A percentile compares a stretch with the other conserved stretches of the same genome.
These are phyloP conservation scores for Campopleginae sp. DNA, from an alignment of 2,888 invertebrate species.

Conservation along the genomic window DNA sequence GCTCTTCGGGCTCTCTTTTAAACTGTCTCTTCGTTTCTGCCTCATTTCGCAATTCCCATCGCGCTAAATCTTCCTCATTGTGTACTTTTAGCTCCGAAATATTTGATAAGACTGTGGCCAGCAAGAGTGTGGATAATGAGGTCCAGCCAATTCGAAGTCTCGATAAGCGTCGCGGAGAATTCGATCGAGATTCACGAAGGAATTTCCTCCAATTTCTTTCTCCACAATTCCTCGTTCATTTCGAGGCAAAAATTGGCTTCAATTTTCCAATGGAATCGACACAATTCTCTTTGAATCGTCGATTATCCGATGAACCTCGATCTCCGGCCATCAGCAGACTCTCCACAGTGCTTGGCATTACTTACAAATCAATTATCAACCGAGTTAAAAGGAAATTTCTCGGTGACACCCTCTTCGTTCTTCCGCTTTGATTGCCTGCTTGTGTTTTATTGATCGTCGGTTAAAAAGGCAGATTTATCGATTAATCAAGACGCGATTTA, in stretches of 20 bases:
- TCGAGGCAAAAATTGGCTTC: neutral
- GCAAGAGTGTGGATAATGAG: conserved; percentile 41
- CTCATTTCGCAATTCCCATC: neutral
- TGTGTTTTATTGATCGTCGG: conserved; percentile 5
- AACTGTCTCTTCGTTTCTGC: neutral
- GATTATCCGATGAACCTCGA: neutral
- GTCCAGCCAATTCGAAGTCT: neutral
- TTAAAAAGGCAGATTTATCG: conserved; percentile 47
- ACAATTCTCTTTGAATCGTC: neutral
- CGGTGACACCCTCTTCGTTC: conserved; percentile 26
- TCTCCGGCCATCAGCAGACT: neutral
- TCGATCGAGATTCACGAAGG: no score
- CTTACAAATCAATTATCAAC: conserved; percentile 6
- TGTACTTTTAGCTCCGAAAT: neutral
- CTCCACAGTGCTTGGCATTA: neutral
- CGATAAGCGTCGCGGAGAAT: no score
- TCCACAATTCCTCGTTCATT: no score
- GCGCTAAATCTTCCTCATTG: neutral
- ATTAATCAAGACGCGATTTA: conserved; percentile 44
- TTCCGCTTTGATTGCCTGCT: neutral
- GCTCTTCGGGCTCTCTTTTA: neutral
- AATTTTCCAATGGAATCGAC: neutral
- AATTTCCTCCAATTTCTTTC: no score
- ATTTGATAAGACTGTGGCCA: neutral
- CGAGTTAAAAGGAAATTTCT: neutral